Conservation (phyloP, 64 coral and sea anemone genomes). For the Orbicella faveolata region DNA sequence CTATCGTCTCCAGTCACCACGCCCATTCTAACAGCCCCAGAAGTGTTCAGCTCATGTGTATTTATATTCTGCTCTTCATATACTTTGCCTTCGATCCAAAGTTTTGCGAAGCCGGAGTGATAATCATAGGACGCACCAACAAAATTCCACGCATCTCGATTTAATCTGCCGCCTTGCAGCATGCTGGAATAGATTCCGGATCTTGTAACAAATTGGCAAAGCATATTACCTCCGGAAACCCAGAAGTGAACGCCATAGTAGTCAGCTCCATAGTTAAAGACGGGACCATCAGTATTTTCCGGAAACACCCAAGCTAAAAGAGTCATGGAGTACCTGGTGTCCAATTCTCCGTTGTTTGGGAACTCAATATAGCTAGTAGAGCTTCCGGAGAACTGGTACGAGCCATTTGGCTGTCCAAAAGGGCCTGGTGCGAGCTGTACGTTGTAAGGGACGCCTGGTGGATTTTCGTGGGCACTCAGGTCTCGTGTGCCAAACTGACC, state of each 20-base stretch:
- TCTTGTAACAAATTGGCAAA: conserved; percentile 19
- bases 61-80: conserved; percentile 11
- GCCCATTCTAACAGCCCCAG: conserved; percentile 29
- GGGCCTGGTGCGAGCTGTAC: no score
- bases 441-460: no score
- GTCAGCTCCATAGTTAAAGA: conserved; percentile 36
- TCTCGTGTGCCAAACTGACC: neutral
- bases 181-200: neutral
- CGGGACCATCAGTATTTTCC: conserved; percentile 19
- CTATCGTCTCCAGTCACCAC: conserved; percentile 8
- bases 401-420: no score
- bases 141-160: conserved; percentile 49
- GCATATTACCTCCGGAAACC: neutral
- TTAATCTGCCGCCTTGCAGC: conserved; percentile 12
- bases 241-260: conserved; percentile 42
- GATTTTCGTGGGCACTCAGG: no score
- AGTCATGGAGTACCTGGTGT: conserved; percentile 28
- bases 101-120: conserved; percentile 7
- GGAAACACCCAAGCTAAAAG: conserved; percentile 42
- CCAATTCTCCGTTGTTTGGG: conserved; percentile 45
- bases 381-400: no score
- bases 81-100: conserved; percentile 43
- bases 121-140: conserved; percentile 49
- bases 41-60: conserved; percentile 18
- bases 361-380: conserved; percentile 20